These are phyloP conservation scores for Idaea aversata DNA, from an alignment of 2,888 invertebrate species.

Conservation along the genomic window DNA sequence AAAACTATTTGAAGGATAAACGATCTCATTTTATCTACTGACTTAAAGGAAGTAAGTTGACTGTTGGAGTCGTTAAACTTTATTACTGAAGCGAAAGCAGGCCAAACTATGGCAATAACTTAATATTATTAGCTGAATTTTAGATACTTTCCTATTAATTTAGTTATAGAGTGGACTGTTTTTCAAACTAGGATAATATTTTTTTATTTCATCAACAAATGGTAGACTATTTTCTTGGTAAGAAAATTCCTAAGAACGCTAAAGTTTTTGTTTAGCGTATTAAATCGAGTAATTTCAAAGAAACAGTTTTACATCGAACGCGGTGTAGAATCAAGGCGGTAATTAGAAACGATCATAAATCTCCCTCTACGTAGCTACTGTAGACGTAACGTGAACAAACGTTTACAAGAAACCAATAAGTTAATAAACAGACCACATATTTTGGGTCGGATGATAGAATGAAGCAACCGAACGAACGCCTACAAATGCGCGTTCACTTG, in stretches of 20 bases:
- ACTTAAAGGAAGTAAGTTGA: not conserved
- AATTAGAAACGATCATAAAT: not conserved
- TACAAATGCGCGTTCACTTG: too few species aligned
- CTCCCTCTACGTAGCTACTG: not conserved
- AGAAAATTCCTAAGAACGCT: not conserved
- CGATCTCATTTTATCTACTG: not conserved
- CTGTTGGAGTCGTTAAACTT: not conserved
- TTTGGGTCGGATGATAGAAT: not conserved
- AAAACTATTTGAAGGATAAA: not conserved
- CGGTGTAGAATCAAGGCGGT: not conserved
- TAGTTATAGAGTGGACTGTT: not conserved
- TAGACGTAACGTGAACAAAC: not conserved
- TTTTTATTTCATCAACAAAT: too few species aligned
- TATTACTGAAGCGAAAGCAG: not conserved
- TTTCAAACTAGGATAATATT: not conserved
- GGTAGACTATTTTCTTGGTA: not conserved
- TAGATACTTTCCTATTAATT: not conserved
- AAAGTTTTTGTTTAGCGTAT: not conserved
- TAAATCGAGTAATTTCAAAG: not conserved
- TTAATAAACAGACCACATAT: not conserved
- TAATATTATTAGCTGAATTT: not conserved
- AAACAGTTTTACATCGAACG: not conserved
- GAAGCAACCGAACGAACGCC: too few species aligned
- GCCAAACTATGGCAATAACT: not conserved
- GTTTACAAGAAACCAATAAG: not conserved